These are phyloP conservation scores for Sialis fuliginosa DNA, from an alignment of 2,888 invertebrate genomes.

Conservation along the genomic window DNA sequence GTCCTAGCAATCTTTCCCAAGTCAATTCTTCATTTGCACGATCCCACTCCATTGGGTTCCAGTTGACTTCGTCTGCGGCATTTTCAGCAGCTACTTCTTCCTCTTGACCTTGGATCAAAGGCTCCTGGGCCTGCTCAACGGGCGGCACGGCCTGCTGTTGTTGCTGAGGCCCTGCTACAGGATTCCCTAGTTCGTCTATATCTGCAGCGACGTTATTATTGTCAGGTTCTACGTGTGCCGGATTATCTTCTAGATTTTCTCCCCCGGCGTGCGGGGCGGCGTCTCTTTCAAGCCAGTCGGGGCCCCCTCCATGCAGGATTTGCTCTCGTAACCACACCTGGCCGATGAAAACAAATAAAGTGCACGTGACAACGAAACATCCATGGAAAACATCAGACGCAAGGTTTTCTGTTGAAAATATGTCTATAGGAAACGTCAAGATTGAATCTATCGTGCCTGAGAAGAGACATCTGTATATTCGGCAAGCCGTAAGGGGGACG, in stretches of 20 bases:
- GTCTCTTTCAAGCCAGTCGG: slow-evolving; percentile 84
- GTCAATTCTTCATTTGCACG: slow-evolving; percentile 93
- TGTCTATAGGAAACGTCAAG: slow-evolving; percentile 75
- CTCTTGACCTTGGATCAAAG: slow-evolving; percentile 24
- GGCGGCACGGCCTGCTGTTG: not conserved
- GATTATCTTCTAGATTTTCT: slow-evolving; percentile 13
- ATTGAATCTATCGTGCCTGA: slow-evolving; percentile 76
- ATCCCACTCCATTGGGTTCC: slow-evolving; percentile 99
- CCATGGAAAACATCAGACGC: slow-evolving; percentile 91
- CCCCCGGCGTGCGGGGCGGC: slow-evolving; percentile 18
- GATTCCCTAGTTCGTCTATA: slow-evolving; percentile 79
- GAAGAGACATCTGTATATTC: slow-evolving; percentile 87
- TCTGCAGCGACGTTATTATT: slow-evolving; percentile 29
- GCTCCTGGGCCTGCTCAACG: slow-evolving; percentile 6
- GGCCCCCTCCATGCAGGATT: slow-evolving; percentile 92
- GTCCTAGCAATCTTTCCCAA: slow-evolving; percentile 89
- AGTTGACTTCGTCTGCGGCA: slow-evolving; percentile 67
- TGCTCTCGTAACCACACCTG: slow-evolving; percentile 96
- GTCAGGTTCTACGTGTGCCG: not conserved
- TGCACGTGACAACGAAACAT: slow-evolving; percentile 91
- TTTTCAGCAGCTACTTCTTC: slow-evolving; percentile 31
- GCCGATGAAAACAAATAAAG: slow-evolving; percentile 89
- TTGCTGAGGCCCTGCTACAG: slow-evolving; percentile 73
- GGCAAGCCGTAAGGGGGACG: slow-evolving; percentile 89
- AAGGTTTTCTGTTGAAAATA: slow-evolving; percentile 83